phyloP scores from a whole-genome alignment of 2,113 vertebrate species.

The Ivindomyrus marchei region DNA sequence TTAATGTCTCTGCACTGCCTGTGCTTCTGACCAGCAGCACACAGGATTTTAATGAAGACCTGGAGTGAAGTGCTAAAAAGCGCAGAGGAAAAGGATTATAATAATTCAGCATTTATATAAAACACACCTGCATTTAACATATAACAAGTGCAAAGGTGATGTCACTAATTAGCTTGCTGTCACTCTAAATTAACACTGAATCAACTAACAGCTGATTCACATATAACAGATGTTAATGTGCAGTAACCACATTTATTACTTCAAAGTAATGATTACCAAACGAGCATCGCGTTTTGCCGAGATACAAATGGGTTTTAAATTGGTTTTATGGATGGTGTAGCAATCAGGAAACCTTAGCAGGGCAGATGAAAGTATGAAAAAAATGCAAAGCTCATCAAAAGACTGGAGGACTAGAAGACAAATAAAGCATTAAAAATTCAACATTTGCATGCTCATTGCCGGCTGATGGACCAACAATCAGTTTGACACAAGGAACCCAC shows the following conservation, averaged over 20 bases:
- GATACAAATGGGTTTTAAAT: background rate
- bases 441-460: background rate
- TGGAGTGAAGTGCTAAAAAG: background rate
- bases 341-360: background rate
- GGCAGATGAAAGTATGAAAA: background rate
- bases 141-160: background rate
- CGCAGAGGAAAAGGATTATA: background rate
- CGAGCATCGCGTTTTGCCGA: background rate
- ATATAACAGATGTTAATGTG: background rate
- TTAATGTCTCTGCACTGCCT: background rate
- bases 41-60: background rate
- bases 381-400: background rate
- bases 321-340: background rate
- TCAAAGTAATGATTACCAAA: background rate
- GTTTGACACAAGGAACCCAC: background rate
- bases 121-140: background rate
- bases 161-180: background rate
- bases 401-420: background rate
- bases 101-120: background rate
- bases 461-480: background rate
- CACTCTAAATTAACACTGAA: background rate
- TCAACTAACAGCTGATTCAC: background rate
- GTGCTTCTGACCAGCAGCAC: background rate
- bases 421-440: slow-evolving; percentile 1
- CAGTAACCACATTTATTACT: background rate